phyloP scores from a whole-genome alignment of 2,888 invertebrate genomes.

The Phortica magna region DNA sequence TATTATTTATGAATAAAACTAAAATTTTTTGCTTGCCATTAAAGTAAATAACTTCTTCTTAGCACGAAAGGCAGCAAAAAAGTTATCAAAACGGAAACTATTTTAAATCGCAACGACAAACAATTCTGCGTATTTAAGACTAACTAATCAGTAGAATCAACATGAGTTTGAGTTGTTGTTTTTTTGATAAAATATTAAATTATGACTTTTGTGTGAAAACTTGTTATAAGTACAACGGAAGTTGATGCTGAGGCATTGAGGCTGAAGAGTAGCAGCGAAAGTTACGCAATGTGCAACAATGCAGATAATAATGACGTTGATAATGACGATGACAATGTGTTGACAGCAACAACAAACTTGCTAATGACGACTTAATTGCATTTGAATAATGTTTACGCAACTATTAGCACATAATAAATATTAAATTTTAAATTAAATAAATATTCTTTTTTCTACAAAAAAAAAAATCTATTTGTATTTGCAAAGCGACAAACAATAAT shows the following conservation, averaged over 20 bases:
- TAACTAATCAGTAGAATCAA: neutral
- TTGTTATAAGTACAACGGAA: neutral
- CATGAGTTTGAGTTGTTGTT: neutral
- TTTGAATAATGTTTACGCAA: conserved; percentile 28
- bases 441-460: neutral
- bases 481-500: neutral
- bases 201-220: neutral
- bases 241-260: too few relatives aligned
- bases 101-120: neutral
- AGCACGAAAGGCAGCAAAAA: neutral
- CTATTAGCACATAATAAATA: conserved; percentile 18
- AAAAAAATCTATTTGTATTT: neutral
- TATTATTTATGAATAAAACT: neutral
- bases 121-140: neutral
- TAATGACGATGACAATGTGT: conserved; percentile 1
- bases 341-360: conserved; percentile 7
- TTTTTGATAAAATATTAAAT: neutral
- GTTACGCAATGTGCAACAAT: neutral
- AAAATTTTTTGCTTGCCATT: too few relatives aligned
- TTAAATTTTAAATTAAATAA: neutral
- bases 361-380: conserved; percentile 31
- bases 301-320: neutral
- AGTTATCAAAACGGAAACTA: neutral
- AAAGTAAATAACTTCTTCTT: too few relatives aligned
- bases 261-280: neutral